Evolutionary conservation across 2,797 vertebrate species (phyloP), one percentile per base, ranked within the genome.

Genomic region (Silurus aristotelis): DNA sequence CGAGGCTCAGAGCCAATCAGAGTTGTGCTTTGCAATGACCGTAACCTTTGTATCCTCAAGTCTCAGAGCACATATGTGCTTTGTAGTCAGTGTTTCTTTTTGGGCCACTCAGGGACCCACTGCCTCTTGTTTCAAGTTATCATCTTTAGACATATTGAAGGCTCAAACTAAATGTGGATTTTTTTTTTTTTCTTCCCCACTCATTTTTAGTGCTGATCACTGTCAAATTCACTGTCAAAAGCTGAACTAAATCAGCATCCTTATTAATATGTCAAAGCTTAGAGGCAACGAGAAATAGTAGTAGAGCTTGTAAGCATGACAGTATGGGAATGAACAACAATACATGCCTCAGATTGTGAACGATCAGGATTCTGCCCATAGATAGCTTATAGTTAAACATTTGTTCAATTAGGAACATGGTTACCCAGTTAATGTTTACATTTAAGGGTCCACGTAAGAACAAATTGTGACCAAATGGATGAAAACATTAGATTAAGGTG

Each of bases 1-100:
- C 27, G n/a, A 85, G 76, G 76, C 84, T 80, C 84, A 85, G 84
- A 80, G 56, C 77, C 61, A 85, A 85, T 80, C 84, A 85, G 84
- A 67, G 48, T 72, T 52, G 76, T 63, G 66, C 52, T 72, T 78
- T 80, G 67, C 6, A 10, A 56, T 71, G 22, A 14, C 84, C 56
- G 67, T 85, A 72, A 73, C 67, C 73, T 77, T 56, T 84, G 84
- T 43, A 46, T 66, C 12, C 78, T 38, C 12, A 31, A 72, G 78
- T 72, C 78, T 85, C 70, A 5, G 60, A 43, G 27, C 43, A 81
- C 6, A 13, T 52, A 70, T 81, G 20, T 81, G 68, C 68, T 75
- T 82, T 75, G 71, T 73, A 82, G 52, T 86, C 63, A 58, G 20
- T 67, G 43, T 80, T 79, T 27, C 72, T 31, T 71, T 52, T 52